Evolutionary conservation across 1,140 invertebrate species (phyloP).

Genomic region (Anastrepha obliqua): DNA sequence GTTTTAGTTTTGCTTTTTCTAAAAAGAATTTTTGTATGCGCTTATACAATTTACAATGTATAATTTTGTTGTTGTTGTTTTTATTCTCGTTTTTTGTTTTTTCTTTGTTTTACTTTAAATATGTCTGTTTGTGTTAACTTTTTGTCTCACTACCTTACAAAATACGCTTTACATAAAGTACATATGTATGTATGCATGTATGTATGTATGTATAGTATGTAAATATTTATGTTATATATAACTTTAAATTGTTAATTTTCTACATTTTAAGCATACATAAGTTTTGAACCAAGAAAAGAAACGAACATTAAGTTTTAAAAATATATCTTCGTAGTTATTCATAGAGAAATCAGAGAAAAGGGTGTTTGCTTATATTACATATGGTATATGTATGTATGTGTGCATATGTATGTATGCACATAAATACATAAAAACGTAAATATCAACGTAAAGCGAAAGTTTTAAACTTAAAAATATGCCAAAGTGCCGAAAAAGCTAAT

Average conservation of each 20-base stretch:
- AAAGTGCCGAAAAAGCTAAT: conserved; percentile 14
- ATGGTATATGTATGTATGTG: not conserved
- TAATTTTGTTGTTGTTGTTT: not conserved
- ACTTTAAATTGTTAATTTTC: conserved; percentile 25
- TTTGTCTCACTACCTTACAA: conserved; percentile 57
- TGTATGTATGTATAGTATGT: conserved; percentile 13
- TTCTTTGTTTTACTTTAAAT: conserved; percentile 50
- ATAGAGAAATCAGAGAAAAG: conserved; percentile 2
- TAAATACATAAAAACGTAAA: not conserved
- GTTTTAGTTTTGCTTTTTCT: not conserved
- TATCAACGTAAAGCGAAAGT: not conserved
- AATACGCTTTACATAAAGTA: conserved; percentile 32
- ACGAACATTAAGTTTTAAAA: not conserved
- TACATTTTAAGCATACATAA: not conserved
- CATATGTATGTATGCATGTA: conserved; percentile 24
- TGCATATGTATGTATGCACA: not conserved
- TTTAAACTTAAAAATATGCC: conserved; percentile 31
- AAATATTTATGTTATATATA: conserved; percentile 48
- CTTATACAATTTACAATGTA: conserved; percentile 27
- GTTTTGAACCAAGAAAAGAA: not conserved
- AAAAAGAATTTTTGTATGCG: conserved; percentile 22
- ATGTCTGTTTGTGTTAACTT: conserved; percentile 58
- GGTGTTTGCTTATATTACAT: not conserved
- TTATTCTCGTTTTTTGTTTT: not conserved
- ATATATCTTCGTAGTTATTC: not conserved